Base-by-base conservation (phyloP, 2,797 vertebrate genomes). In the Poecilia gillii region DNA sequence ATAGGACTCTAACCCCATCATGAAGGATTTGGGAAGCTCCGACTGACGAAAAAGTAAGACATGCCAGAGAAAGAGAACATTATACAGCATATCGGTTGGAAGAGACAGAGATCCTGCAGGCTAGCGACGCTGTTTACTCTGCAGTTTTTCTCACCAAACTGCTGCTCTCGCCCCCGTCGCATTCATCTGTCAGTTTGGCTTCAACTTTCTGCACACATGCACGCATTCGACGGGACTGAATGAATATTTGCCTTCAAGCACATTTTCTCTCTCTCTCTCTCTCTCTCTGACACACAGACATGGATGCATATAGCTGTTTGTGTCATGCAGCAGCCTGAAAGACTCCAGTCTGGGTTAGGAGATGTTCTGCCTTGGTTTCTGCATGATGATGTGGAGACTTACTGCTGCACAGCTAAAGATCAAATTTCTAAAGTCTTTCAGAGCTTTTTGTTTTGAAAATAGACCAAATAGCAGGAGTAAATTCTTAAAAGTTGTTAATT, bases 101-200 rank as follows among this genome's bases (percentile, higher is more conserved):
- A 77, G 81, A 86, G 75, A 85, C 75, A 39, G 81, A 84, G 18
- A 84, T 73, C 82, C 77, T 74, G 57, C 39, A 71, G 82, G 77
- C 75, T 72, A 68, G 72, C 79, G 80, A 73, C 4, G 4, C 45
- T 93, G 89, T 95, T 95, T 94, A 86, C 87, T 84, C 87, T 87
- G 74, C 62, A 82, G 88, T 77, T 92, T 84, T 90, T 94, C 94
- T 94, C 94, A 95, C 93, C 94, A 90, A 90, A 91, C 92, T 93
- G 94, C 90, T 85, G 90, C 88, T 87, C 85, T 89, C 80, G 72
- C 75, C 89, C 85, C 82, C 57, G 41, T 88, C 85, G 46, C 88
- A 86, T 81, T 76, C 79, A 90, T 87, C 84, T 90, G 88, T 89
- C 89, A 94, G 92, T 92, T 94, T 93, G 92, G 88, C 89, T 92